A percentile compares a stretch with the other conserved stretches of the same genome.
Conservation (phyloP, 2,888 invertebrate species). For the Seira ritae region DNA sequence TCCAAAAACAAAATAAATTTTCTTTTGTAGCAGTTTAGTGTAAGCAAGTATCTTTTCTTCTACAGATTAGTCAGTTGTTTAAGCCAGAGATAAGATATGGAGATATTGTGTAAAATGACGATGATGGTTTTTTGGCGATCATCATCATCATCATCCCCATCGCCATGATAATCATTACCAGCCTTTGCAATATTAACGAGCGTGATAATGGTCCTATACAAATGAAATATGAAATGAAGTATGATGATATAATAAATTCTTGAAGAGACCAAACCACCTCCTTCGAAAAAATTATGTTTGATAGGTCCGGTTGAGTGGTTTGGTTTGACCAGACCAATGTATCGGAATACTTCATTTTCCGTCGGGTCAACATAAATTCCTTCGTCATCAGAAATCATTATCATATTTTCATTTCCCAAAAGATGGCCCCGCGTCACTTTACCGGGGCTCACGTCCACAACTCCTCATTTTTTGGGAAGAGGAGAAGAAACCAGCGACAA, state of each 20-base stretch:
- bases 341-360: no score
- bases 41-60: neutral
- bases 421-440: conserved; percentile 22
- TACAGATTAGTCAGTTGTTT: conserved; percentile 30
- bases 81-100: conserved; percentile 12
- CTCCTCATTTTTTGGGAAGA: neutral
- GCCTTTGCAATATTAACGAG: conserved; percentile 16
- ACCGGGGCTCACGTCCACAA: conserved; percentile 19
- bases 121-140: conserved; percentile 35
- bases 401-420: conserved; percentile 15
- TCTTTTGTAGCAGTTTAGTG: neutral
- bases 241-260: conserved; percentile 51
- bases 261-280: neutral
- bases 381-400: conserved; percentile 25
- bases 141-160: conserved; percentile 16
- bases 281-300: neutral
- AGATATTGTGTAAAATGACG: neutral
- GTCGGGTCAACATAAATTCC: no score
- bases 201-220: conserved; percentile 43
- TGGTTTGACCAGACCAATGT: no score
- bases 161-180: conserved; percentile 41
- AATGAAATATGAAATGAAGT: conserved; percentile 51
- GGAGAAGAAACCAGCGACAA: conserved; percentile 28
- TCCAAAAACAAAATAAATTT: conserved; percentile 54
- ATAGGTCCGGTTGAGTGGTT: no score